Evolutionary conservation across 2,113 vertebrate genomes (phyloP).

Genomic region (Pyrgilauda ruficollis): DNA sequence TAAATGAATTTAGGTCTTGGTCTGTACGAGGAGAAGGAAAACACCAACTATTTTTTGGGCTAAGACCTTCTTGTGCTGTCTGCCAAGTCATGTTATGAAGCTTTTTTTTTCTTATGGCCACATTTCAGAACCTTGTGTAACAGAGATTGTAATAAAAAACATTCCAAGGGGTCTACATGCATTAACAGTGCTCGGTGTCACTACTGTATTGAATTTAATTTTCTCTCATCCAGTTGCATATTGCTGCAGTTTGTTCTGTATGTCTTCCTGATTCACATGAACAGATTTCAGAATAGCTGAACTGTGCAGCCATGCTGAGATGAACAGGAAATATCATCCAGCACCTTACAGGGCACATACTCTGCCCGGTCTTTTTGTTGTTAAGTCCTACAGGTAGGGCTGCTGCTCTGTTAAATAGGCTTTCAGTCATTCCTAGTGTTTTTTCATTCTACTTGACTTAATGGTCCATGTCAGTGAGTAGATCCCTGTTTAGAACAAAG

Average conservation of each 20-base stretch:
- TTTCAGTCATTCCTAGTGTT: background rate
- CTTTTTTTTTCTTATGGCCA: background rate
- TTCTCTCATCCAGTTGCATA: background rate
- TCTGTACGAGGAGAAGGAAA: background rate
- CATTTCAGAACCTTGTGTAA: background rate
- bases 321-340: background rate
- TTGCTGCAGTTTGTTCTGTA: background rate
- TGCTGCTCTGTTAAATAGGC: background rate
- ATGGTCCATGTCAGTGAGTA: slow-evolving; percentile 21
- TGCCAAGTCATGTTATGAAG: background rate
- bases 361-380: background rate
- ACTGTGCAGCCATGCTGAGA: background rate
- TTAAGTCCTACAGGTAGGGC: background rate
- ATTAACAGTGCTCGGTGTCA: background rate
- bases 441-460: background rate
- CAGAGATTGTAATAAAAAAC: background rate
- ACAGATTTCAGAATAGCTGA: background rate
- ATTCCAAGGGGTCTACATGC: background rate
- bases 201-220: background rate
- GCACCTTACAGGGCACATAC: background rate
- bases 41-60: background rate
- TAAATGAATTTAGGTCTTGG: slow-evolving; percentile 17
- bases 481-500: slow-evolving; percentile 5
- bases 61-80: background rate
- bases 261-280: background rate